A percentile compares a stretch with the other conserved stretches of the same genome.
Evolutionary conservation across 2,888 invertebrate genomes (phyloP).

Genomic region (Trissolcus brochymenae): DNA sequence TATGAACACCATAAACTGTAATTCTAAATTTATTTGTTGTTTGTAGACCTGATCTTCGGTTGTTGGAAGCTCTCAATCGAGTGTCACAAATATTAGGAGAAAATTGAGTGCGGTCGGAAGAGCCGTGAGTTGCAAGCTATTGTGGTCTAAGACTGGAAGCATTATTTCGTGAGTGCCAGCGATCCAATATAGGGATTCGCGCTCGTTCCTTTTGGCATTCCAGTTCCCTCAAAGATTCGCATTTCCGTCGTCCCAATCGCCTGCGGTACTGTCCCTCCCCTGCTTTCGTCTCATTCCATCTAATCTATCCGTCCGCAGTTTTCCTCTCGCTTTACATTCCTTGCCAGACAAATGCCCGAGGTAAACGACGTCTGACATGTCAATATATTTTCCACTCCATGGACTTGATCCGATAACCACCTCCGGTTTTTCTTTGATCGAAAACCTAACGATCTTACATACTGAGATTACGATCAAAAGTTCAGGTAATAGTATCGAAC

Average conservation of each 20-base stretch:
- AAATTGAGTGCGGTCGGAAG: constrained; percentile 4
- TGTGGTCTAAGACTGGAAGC: background rate
- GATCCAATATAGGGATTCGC: constrained; percentile 33
- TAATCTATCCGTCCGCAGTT: background rate
- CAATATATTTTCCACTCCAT: constrained; percentile 25
- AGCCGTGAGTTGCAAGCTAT: too few relatives aligned
- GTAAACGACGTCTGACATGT: constrained; percentile 45
- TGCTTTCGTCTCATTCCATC: background rate
- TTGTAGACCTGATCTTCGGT: too few relatives aligned
- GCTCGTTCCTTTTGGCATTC: constrained; percentile 12
- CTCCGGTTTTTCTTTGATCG: constrained; percentile 26
- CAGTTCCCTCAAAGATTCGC: constrained; percentile 13
- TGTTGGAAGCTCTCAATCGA: too few relatives aligned
- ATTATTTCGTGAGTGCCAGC: constrained; percentile 17
- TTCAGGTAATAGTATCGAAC: constrained; percentile 20
- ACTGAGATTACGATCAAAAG: constrained; percentile 28
- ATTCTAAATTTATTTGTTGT: too few relatives aligned
- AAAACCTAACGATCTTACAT: constrained; percentile 24
- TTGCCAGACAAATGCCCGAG: constrained; percentile 33
- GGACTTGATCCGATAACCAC: constrained; percentile 30
- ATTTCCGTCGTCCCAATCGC: constrained; percentile 34
- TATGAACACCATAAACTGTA: too few relatives aligned
- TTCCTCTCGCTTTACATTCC: constrained; percentile 11
- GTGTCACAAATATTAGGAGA: background rate
- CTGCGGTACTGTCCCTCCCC: constrained; percentile 6